A percentile compares a stretch with the other conserved stretches of the same genome.
These are phyloP conservation scores for Manis crassicaudata DNA, from an alignment of 2,797 vertebrate genomes.

Conservation along the genomic window DNA sequence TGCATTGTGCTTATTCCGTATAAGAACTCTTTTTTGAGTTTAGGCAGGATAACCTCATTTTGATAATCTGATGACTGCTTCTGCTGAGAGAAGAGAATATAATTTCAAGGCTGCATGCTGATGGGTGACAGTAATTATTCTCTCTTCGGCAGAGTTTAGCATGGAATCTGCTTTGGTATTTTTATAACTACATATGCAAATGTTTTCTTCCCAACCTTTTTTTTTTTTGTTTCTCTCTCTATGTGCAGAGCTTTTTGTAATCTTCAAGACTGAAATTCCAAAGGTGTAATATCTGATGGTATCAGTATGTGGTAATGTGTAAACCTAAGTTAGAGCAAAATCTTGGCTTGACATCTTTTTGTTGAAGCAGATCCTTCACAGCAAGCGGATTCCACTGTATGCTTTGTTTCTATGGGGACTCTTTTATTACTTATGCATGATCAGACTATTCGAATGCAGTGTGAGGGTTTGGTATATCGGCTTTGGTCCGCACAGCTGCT, in stretches of 20 bases:
- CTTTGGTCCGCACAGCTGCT: slow-evolving; percentile 4
- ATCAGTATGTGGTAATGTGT: not conserved
- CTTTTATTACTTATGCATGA: slow-evolving; percentile 34
- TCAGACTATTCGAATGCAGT: not conserved
- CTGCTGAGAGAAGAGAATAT: slow-evolving; percentile 67
- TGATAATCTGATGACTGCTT: slow-evolving; percentile 67
- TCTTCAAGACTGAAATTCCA: slow-evolving; percentile 42
- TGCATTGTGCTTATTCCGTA: slow-evolving; percentile 70
- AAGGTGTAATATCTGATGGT: slow-evolving; percentile 38
- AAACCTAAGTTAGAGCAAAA: slow-evolving; percentile 51
- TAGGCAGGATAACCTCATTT: slow-evolving; percentile 69
- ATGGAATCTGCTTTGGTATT: slow-evolving; percentile 70
- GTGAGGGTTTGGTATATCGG: not conserved
- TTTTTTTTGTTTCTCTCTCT: not conserved
- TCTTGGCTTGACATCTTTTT: slow-evolving; percentile 50
- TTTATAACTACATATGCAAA: slow-evolving; percentile 68
- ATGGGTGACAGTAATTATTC: slow-evolving; percentile 67
- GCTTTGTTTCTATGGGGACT: slow-evolving; percentile 75
- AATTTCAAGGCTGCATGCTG: slow-evolving; percentile 28
- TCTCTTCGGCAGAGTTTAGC: slow-evolving; percentile 66
- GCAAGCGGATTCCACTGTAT: slow-evolving; percentile 24
- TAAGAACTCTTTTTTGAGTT: slow-evolving; percentile 62
- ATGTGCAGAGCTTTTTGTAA: slow-evolving; percentile 52
- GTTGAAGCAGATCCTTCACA: not conserved
- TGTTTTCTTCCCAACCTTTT: slow-evolving; percentile 17